Evolutionary conservation across 2,888 invertebrate species (phyloP).

Genomic region (Cacoxenus indagator): DNA sequence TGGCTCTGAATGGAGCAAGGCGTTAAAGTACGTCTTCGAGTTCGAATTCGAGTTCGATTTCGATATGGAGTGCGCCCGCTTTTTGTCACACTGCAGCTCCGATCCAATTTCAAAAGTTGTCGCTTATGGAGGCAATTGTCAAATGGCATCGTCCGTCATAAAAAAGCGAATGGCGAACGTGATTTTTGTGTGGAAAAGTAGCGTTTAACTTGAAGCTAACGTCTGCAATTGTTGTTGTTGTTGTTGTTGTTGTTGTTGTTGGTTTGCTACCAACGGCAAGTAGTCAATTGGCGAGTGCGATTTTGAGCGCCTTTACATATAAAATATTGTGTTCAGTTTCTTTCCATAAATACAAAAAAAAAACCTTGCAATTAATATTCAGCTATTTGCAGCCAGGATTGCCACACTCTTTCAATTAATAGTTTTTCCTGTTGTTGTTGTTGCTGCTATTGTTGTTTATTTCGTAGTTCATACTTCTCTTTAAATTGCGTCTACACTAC

Average conservation of each 20-base stretch:
- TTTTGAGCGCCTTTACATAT: slow-evolving; percentile 50
- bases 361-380: slow-evolving; percentile 15
- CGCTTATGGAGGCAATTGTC: neutral
- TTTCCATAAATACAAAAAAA: slow-evolving; percentile 16
- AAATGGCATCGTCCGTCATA: neutral
- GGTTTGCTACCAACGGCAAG: no score
- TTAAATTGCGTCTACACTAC: no score
- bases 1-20: neutral
- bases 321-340: slow-evolving; percentile 40
- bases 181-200: slow-evolving; percentile 17
- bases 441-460: no score
- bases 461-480: neutral
- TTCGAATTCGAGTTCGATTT: neutral
- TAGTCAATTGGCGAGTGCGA: no score
- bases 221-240: neutral
- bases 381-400: neutral
- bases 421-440: no score
- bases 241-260: no score
- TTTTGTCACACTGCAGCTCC: neutral
- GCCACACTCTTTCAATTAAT: no score
- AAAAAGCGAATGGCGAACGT: slow-evolving; percentile 9
- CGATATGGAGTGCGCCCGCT: neutral
- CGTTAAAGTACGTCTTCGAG: neutral
- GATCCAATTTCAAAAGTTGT: slow-evolving; percentile 1
- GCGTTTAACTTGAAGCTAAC: neutral